Base-by-base conservation (phyloP, 2,888 invertebrate genomes). In the Ichneumon xanthorius region DNA sequence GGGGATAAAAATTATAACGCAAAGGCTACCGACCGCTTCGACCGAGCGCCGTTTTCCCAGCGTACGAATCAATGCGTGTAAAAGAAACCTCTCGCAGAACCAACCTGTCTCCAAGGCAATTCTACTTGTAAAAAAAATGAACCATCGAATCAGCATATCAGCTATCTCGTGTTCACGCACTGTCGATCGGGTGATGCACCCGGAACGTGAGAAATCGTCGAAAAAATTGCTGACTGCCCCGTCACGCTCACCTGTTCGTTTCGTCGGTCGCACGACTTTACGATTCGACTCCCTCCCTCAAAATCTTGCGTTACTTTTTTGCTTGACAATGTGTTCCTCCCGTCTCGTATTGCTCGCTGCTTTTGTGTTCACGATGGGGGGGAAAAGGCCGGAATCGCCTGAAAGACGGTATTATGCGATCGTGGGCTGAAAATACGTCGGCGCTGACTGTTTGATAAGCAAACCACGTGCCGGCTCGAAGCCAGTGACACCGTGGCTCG, bases 401-500 rank as follows among this genome's bases (percentile, higher is more conserved):
- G 16, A 55, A 77, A 50, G 48, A 68, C 68, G 6, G 22, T 22
- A 53, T 19, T 53, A 11, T 67, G 22, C 19, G 67, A 63, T n/a
- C 61, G 61, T 53, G 68, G 40, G 19, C 19, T 58, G 33, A 22
- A 71, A 53, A 72, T 40, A 80, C 73, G 73, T 73, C 45, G 61
- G 30, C 61, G 61, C 67, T 71, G 45, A 73, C 65, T 73, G 68
- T 70, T 85, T 79, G 79, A 79, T 79, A 85, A 79, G 48, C 85
- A 16, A 67, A 82, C 76, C 85, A 85, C 85, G 85, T 80, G 85
- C 79, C 71, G n/a, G 26, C 58, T 67, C 37, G 50, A 82, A 65
- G 68, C 45, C 79, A 67, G 50, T 72, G 82, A 79, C 81, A 75
- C 67, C 75, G 55, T 71, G 26, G 33, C 55, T 68, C 63, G 77